These are phyloP conservation scores for Villa cingulata DNA, from an alignment of 2,888 invertebrate genomes.

Conservation along the genomic window DNA sequence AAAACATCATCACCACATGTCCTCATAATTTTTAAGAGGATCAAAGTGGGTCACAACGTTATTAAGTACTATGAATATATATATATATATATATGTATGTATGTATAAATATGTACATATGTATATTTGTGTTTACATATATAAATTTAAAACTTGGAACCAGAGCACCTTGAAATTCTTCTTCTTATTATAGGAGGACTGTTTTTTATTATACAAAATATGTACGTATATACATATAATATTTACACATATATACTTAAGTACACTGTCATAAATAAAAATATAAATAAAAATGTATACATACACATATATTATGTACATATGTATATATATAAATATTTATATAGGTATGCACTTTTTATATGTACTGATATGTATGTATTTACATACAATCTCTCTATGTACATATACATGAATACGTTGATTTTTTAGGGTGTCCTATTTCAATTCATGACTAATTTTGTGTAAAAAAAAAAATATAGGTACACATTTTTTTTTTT, in stretches of 20 bases:
- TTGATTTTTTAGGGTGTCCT: background rate
- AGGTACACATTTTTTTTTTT: too few species aligned
- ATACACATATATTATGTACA: background rate
- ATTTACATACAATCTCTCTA: too few species aligned
- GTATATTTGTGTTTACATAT: background rate
- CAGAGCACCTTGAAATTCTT: background rate
- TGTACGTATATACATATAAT: too few species aligned
- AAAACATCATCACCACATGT: background rate
- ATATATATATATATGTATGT: too few species aligned
- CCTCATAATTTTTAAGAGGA: background rate
- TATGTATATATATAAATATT: background rate
- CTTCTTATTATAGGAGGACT: background rate
- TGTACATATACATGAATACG: background rate
- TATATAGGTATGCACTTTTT: too few species aligned
- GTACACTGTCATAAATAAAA: too few species aligned
- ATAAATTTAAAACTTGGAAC: background rate
- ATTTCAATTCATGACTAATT: background rate
- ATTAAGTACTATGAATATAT: background rate
- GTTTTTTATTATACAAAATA: background rate
- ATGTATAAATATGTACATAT: too few species aligned
- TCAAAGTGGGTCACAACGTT: background rate
- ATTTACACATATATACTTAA: too few species aligned
- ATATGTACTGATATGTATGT: too few species aligned
- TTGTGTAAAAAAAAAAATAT: too few species aligned
- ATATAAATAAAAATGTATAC: too few species aligned